Base-by-base conservation (phyloP, 1,140 invertebrate species). In the Bombus pascuorum region DNA sequence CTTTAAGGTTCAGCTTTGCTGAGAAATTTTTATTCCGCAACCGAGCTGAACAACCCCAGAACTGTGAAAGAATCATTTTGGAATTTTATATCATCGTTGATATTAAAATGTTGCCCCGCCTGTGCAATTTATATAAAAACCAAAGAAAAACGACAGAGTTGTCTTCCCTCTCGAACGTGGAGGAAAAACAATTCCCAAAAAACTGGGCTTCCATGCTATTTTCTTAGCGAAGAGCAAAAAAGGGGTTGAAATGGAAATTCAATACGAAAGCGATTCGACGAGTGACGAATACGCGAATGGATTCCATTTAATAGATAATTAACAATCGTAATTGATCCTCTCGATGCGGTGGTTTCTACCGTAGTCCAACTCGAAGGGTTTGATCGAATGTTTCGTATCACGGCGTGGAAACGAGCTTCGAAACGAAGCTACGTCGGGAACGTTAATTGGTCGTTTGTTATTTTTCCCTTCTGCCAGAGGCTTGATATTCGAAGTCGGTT, bases 371-470 rank as follows among this genome's bases (percentile, higher is more conserved):
- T 81, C 34, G 28, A 42, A 37, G 25, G 70, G 68, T 68, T 71
- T 74, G 73, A 86, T 81, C 80, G 62, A 44, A 57, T 10, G 44
- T 32, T 39, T 83, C n/a, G 25, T 37, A 78, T 81, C 39, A 73
- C 39, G 10, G 32, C 12, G 18, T 32, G n/a, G 37, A 47, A 71
- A 42, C 53, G 28, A n/a, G 72, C 15, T 12, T 10, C 47, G 44
- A 79, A 78, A n/a, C 32, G 28, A 47, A 76, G 44, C 47, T 39
- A 34, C 70, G n/a, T 34, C 62, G 53, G 37, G 34, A 72, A 87
- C 47, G 87, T 91, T 92, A 92, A 91, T 91, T 87, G 91, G 87
- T 74, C 73, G 68, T 74, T 88, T 89, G 86, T 92, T 92, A 91
- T 88, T 91, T 91, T 86, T 87, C 81, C 44, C 73, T 88, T 74